phyloP scores from a whole-genome alignment of 2,797 vertebrate genomes.

The Catamblyrhynchus diadema region DNA sequence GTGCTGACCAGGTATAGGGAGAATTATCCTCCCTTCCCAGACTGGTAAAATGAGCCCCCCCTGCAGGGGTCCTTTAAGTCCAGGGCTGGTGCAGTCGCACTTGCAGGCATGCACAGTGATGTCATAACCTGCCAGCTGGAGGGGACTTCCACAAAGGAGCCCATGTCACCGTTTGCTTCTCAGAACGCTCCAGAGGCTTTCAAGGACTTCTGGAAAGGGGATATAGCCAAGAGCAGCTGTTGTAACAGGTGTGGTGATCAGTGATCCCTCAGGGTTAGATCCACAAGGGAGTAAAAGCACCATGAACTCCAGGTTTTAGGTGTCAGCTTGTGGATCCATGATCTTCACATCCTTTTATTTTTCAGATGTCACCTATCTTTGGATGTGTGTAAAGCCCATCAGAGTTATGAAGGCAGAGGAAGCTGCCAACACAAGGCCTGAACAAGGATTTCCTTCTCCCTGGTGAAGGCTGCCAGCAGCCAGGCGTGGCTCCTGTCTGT shows the following conservation, averaged over 20 bases:
- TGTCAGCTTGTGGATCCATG: not conserved
- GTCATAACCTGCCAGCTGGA: slow-evolving; percentile 36
- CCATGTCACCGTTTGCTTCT: not conserved
- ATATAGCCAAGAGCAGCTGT: slow-evolving; percentile 24
- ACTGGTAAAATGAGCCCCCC: not conserved
- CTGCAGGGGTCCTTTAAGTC: not conserved
- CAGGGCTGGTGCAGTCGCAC: not conserved
- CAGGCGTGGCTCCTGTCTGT: not conserved
- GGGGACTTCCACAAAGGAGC: not conserved
- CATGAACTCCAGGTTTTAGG: not conserved
- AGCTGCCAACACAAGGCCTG: not conserved
- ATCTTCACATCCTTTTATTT: not conserved
- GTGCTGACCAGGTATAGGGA: not conserved
- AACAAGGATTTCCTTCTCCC: not conserved
- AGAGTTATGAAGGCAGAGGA: not conserved
- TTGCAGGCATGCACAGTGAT: not conserved
- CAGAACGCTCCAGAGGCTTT: slow-evolving; percentile 3
- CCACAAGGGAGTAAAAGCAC: not conserved
- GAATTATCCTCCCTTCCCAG: not conserved
- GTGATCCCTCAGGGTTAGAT: not conserved
- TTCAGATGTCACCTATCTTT: not conserved
- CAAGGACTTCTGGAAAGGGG: slow-evolving; percentile 49
- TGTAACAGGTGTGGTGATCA: slow-evolving; percentile 14
- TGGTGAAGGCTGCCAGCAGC: not conserved
- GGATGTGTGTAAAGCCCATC: not conserved